Base-by-base conservation (phyloP, 1,140 invertebrate genomes). In the Drosophila willistoni region DNA sequence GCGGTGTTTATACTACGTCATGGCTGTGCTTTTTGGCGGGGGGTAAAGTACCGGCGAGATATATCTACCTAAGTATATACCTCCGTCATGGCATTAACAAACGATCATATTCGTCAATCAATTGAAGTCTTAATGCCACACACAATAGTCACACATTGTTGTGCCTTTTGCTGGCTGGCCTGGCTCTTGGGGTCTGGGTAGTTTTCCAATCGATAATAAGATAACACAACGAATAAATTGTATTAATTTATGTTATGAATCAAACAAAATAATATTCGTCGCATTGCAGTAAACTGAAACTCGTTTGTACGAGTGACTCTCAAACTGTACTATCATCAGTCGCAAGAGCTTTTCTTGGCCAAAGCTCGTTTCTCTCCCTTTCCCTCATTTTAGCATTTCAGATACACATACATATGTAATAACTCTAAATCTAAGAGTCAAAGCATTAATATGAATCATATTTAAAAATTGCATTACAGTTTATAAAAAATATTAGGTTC, bases 171-270 rank as follows among this genome's bases (percentile, higher is more conserved):
- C 10, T 39, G 36, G 9, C 22, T 25, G 22, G 22, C 3, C 22
- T 25, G 22, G 22, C 12, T 39, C 12, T 39, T 13, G 12, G 36
- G 36, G 12, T 39, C 41, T 9, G 34, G 66, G 44, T 60, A 44
- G 41, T 71, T 70, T 62, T 54, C 68, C 60, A 68, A 71, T 79
- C 81, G 83, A 87, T 82, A 82, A 82, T 64, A 64, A 79, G 70
- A 79, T 82, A 76, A 77, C 76, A 77, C 76, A 82, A 86, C 70
- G 54, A 74, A 79, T 68, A 64, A 64, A 67, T 65, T 56, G 59
- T 66, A 73, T 73, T 73, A 66, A 86, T 71, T 79, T 69, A 65
- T 69, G 64, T 73, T 67, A 64, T 79, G 80, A 83, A 73, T 83
- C 80, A 70, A 77, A 13, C 36, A 39, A 74, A 74, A 68, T 57